Base-by-base conservation (phyloP, 2,113 vertebrate genomes). In the Labrus mixtus region DNA sequence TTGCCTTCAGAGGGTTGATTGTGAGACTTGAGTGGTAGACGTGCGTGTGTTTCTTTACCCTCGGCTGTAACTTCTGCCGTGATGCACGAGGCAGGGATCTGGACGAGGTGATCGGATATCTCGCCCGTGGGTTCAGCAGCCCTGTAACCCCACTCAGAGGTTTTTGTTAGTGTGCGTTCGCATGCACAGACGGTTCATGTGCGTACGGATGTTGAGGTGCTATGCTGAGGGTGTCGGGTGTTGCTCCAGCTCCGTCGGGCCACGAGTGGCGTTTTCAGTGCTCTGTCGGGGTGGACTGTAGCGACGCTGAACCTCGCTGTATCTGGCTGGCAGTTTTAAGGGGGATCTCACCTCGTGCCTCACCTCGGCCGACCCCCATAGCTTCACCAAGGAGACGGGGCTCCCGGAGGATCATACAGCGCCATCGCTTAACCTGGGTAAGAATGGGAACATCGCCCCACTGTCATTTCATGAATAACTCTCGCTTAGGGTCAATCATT, bases 251-350 rank as follows among this genome's bases (percentile, higher is more conserved):
- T 71, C 92, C 93, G 8, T 51, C 59, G 2, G 93, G 92, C 67
- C 88, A 89, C 15, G 89, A 93, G 78, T 96, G 97, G 96, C 83
- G 82, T 23, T 95, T 95, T 75, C 95, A 96, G 79, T 94, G 93
- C 12, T 94, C 96, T 11, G 95, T 98, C 8, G 97, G 97, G 4
- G 96, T 98, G 91, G 97, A 98, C 92, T 98, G 97, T 86, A 96
- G 96, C 43, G 90, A 93, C 8, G 95, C 96, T 0, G 96, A 97
- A 85, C 97, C 97, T 13, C 95, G 96, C 81, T 98, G 96, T 82
- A 95, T 98, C 85, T 98, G 96, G 97, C 81, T 98, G 84, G 96
- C 95, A 2, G 95, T 88, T 73, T 92, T 96, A 53, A 79, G 90
- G 66, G 93, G 88, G 15, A 19, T 82, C 13, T 88, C 87, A 1